Conservation (phyloP, 2,113 vertebrate genomes). For the Ailurus styani region DNA sequence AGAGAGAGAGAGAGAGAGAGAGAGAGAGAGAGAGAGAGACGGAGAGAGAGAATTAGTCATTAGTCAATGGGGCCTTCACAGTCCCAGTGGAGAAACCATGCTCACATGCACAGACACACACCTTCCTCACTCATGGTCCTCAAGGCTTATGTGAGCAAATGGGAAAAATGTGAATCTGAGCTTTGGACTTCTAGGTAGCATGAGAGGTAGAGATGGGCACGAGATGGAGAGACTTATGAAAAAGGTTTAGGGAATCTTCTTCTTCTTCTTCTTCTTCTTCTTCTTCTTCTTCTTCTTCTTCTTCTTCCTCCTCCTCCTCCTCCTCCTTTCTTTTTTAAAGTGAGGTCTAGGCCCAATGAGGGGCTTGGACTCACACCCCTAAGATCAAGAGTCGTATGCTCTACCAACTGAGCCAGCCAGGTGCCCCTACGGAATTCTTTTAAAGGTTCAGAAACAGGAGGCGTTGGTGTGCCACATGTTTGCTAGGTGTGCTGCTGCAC, state of each 20-base stretch:
- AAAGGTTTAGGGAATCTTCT: neutral
- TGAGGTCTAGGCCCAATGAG: neutral
- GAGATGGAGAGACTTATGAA: neutral
- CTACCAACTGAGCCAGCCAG: neutral
- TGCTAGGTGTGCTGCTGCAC: neutral
- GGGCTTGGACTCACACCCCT: neutral
- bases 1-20: neutral
- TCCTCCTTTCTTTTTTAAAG: neutral
- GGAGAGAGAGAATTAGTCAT: too few relatives aligned
- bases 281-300: neutral
- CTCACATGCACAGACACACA: neutral
- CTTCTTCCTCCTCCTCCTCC: neutral
- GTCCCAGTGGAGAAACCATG: slow-evolving; percentile 2
- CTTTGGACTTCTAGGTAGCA: neutral
- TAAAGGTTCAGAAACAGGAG: neutral
- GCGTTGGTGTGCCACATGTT: neutral
- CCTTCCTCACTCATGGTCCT: neutral
- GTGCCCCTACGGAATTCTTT: neutral
- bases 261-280: neutral
- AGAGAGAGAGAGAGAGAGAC: neutral
- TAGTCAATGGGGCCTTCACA: neutral
- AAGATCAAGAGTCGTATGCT: neutral
- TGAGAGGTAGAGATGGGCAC: neutral
- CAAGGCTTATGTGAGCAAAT: neutral
- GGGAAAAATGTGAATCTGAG: slow-evolving; percentile 20